Conservation (phyloP, 2,888 invertebrate genomes). For the Apomyelois bistriatella region DNA sequence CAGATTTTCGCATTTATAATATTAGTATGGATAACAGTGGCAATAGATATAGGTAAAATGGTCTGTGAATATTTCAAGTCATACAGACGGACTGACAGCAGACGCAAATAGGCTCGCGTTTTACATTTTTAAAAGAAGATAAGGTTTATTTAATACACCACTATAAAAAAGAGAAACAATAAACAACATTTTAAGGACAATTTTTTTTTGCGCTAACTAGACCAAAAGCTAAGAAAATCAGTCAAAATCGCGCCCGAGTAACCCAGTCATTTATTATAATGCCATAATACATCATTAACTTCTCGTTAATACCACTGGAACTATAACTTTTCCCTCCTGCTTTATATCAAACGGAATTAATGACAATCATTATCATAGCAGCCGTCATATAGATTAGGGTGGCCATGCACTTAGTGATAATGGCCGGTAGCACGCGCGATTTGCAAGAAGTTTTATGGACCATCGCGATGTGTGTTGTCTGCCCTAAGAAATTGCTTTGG, state of each 20-base stretch:
- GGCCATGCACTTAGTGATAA: not conserved
- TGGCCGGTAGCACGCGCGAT: constrained; percentile 6
- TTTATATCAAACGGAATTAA: constrained; percentile 2
- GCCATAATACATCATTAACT: constrained; percentile 3
- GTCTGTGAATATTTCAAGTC: too few relatives aligned
- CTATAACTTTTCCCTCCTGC: constrained; percentile 6
- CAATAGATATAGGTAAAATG: too few relatives aligned
- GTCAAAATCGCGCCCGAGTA: not conserved
- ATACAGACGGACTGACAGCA: too few relatives aligned
- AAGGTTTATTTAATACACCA: too few relatives aligned
- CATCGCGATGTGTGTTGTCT: not conserved
- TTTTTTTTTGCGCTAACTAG: too few relatives aligned
- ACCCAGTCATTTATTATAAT: not conserved
- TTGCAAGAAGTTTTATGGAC: constrained; percentile 6
- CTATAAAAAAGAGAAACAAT: too few relatives aligned
- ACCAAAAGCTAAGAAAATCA: not conserved
- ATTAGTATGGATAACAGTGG: too few relatives aligned
- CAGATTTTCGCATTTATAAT: too few relatives aligned
- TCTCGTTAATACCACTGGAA: not conserved
- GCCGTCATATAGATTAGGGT: not conserved
- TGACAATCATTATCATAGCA: constrained; percentile 5
- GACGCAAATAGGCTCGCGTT: too few relatives aligned
- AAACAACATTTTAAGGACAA: too few relatives aligned
- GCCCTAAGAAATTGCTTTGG: not conserved
- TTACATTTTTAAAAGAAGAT: too few relatives aligned